phyloP scores from a whole-genome alignment of 2,797 vertebrate genomes.

The Myotis planiceps region DNA sequence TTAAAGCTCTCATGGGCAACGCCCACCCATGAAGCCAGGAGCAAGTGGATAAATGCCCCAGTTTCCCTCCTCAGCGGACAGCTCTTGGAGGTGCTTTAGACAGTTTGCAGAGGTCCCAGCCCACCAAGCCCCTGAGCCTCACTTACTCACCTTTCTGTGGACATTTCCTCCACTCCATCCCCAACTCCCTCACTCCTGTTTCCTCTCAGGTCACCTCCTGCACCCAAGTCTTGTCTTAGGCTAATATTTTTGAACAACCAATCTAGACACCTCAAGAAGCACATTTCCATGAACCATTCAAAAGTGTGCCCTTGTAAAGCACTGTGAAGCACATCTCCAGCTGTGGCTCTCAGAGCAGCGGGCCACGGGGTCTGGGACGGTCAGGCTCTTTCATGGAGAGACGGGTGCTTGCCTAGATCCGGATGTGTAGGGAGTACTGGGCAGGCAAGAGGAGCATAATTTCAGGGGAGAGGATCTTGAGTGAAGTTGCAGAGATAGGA shows the following conservation, averaged over 20 bases:
- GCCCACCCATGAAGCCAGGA: background rate
- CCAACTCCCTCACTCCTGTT: background rate
- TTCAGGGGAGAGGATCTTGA: background rate
- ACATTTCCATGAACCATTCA: background rate
- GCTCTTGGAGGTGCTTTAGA: background rate
- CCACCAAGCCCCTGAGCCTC: accelerated
- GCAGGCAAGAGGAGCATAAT: background rate
- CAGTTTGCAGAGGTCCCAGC: background rate
- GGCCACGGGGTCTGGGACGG: background rate
- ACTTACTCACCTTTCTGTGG: background rate
- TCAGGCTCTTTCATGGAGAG: background rate
- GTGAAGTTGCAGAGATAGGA: background rate
- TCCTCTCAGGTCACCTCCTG: background rate
- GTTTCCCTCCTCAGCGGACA: background rate
- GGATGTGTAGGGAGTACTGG: background rate
- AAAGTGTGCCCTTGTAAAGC: background rate
- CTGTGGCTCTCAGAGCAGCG: background rate
- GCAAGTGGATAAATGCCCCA: background rate
- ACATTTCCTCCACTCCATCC: background rate
- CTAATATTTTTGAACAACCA: background rate
- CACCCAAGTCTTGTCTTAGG: background rate
- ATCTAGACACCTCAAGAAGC: background rate
- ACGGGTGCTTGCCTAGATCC: too few species aligned
- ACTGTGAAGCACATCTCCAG: accelerated
- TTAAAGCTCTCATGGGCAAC: background rate